A percentile compares a stretch with the other conserved stretches of the same genome.
These are phyloP conservation scores for Poeciliopsis occidentalis DNA, from an alignment of 2,113 vertebrate species.

Conservation along the genomic window DNA sequence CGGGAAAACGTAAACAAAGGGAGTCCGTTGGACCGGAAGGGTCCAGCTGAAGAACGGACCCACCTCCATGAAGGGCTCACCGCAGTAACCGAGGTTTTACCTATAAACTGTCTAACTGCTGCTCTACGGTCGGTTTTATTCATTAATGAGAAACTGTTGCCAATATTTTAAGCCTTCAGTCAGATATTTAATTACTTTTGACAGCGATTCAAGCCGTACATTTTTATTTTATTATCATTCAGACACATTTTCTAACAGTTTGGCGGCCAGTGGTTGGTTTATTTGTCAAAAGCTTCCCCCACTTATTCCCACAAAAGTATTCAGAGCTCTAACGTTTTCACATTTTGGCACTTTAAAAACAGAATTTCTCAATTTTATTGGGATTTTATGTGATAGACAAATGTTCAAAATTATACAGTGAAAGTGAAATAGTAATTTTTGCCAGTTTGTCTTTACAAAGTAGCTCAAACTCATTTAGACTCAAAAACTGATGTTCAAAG, in stretches of 20 bases:
- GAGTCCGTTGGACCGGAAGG: constrained; percentile 3
- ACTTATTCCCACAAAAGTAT: not conserved
- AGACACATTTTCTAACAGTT: not conserved
- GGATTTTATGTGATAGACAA: not conserved
- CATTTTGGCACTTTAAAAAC: not conserved
- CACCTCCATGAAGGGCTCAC: constrained; percentile 1
- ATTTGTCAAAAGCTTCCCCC: not conserved
- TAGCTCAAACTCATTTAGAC: too few species aligned
- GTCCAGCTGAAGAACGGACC: not conserved
- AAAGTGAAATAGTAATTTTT: too few species aligned
- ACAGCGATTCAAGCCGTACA: not conserved
- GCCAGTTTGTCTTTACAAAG: too few species aligned
- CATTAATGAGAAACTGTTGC: not conserved
- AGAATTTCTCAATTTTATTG: not conserved
- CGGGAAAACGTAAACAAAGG: not conserved
- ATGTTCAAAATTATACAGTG: too few species aligned
- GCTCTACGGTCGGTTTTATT: not conserved
- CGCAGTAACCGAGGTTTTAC: not conserved
- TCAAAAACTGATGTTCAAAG: too few species aligned
- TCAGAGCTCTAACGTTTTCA: not conserved
- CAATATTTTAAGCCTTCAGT: not conserved
- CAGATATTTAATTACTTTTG: not conserved
- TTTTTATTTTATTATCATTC: not conserved
- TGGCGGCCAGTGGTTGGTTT: not conserved
- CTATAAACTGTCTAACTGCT: constrained; percentile 9